Evolutionary conservation across 1,140 invertebrate species (phyloP).

Genomic region (Heterodera carotae): DNA sequence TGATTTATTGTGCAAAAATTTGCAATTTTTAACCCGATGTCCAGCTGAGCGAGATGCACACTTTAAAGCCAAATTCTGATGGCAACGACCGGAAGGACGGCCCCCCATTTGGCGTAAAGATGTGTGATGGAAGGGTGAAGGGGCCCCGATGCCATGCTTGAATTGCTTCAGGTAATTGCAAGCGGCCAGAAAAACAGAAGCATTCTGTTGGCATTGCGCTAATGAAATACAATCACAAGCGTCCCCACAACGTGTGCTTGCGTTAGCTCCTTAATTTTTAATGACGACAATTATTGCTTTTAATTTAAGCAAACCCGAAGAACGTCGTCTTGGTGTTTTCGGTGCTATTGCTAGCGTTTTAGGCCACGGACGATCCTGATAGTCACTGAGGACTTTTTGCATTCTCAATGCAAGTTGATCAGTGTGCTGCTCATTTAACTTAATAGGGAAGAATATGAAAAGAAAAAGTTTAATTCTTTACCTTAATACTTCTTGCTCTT

Average conservation of each 20-base stretch:
- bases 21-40: background rate
- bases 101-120: background rate
- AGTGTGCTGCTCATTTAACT: background rate
- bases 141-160: background rate
- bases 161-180: background rate
- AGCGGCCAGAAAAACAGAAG: background rate
- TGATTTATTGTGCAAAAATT: background rate
- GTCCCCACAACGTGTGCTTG: background rate
- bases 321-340: background rate
- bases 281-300: background rate
- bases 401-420: background rate
- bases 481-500: too few species aligned
- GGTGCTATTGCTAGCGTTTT: background rate
- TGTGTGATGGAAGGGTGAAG: background rate
- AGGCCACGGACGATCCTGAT: background rate
- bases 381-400: background rate
- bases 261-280: background rate
- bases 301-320: background rate
- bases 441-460: background rate
- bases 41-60: background rate
- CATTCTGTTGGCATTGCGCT: background rate
- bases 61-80: background rate
- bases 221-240: background rate
- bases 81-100: background rate
- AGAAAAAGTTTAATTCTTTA: background rate